Percentiles rank a stretch among this genome's conserved stretches.
These are phyloP conservation scores for Rhagium mordax DNA, from an alignment of 2,888 invertebrate genomes.

Conservation along the genomic window DNA sequence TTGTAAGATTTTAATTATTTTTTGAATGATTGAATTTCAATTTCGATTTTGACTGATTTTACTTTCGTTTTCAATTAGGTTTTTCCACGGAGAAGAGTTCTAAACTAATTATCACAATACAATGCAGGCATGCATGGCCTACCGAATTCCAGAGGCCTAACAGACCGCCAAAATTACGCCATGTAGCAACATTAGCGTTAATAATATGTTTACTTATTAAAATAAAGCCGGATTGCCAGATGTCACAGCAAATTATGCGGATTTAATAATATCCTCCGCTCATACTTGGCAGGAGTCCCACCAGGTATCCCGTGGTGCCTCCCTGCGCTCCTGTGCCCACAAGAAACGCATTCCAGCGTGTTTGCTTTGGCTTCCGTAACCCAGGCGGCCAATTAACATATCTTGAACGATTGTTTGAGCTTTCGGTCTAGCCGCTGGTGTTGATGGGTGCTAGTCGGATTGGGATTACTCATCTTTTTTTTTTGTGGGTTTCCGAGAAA, in stretches of 20 bases:
- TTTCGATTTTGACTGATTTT: too few species aligned
- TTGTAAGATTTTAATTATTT: too few species aligned
- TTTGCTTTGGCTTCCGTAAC: slow-evolving; percentile 10
- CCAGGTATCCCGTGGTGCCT: slow-evolving; percentile 3
- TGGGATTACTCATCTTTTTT: neutral
- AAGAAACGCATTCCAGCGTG: neutral
- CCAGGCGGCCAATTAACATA: neutral
- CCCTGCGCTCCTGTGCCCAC: neutral
- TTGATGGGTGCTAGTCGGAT: neutral
- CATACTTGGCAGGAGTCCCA: slow-evolving; percentile 15
- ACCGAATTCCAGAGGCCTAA: too few species aligned
- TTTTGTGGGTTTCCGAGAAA: neutral
- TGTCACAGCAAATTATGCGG: slow-evolving; percentile 18
- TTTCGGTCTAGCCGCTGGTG: neutral
- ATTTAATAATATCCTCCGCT: slow-evolving; percentile 17
- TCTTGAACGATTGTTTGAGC: neutral
- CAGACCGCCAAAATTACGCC: neutral
- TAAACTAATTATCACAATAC: too few species aligned
- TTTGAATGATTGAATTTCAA: too few species aligned
- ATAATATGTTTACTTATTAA: slow-evolving; percentile 21
- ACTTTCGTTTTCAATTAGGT: too few species aligned
- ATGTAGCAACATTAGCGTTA: neutral
- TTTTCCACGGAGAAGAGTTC: too few species aligned
- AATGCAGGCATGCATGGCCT: too few species aligned
- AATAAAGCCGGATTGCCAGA: slow-evolving; percentile 12